These are phyloP conservation scores for Pelochelys cantorii DNA, from an alignment of 2,797 vertebrate species.

Conservation along the genomic window DNA sequence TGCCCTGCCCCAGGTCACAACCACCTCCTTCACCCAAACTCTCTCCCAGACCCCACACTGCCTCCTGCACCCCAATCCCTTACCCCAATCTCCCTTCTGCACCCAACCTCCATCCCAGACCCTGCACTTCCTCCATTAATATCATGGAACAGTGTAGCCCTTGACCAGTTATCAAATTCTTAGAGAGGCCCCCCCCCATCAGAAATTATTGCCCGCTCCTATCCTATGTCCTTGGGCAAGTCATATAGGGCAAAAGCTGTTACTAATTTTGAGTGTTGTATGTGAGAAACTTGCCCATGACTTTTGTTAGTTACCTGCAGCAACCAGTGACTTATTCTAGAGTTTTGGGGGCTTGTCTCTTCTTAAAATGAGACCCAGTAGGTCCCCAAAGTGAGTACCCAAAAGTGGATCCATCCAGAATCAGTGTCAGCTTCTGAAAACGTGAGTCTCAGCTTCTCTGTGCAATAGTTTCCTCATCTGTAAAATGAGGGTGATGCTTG, in stretches of 20 bases:
- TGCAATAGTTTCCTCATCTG: neutral
- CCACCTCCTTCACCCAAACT: no score
- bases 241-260: neutral
- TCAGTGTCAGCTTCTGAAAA: neutral
- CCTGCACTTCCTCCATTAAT: no score
- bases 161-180: no score
- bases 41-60: no score
- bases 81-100: no score
- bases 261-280: neutral
- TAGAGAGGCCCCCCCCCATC: no score
- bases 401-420: neutral
- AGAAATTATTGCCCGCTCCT: no score
- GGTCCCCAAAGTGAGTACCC: neutral
- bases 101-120: no score
- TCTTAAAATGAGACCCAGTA: neutral
- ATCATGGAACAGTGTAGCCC: no score
- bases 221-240: neutral
- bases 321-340: neutral
- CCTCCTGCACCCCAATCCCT: no score
- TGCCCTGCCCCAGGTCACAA: no score
- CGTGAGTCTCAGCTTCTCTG: fast-evolving
- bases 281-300: neutral
- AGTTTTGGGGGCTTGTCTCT: fast-evolving
- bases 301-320: neutral
- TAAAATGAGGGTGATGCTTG: neutral